Evolutionary conservation across 2,888 invertebrate species (phyloP).

Genomic region (Dasysyrphus albostriatus): DNA sequence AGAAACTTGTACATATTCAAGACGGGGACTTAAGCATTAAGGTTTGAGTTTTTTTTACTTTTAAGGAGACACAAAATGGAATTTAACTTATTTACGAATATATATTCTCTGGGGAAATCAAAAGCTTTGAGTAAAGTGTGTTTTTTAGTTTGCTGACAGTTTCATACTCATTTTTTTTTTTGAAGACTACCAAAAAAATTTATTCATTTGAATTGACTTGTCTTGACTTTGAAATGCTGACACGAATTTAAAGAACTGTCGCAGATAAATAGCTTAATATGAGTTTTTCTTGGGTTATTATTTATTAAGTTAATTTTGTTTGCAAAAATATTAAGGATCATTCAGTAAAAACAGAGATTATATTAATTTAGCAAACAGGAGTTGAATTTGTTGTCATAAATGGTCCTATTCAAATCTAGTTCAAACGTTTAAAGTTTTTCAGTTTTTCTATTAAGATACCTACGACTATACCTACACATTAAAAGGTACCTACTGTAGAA

Average conservation of each 20-base stretch:
- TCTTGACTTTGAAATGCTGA: conserved; percentile 24
- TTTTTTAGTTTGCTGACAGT: conserved; percentile 29
- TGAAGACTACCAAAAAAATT: background rate
- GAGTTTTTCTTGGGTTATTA: background rate
- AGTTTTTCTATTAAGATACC: no score
- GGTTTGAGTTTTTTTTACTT: background rate
- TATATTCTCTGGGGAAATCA: conserved; percentile 53
- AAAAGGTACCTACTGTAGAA: no score
- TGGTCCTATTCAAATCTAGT: no score
- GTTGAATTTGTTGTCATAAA: no score
- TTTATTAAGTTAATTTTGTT: background rate
- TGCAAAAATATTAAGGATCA: background rate
- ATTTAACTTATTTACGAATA: conserved; percentile 37
- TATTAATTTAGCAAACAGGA: no score
- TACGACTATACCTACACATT: no score
- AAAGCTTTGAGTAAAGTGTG: conserved; percentile 14
- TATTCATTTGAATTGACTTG: background rate
- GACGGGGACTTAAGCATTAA: conserved; percentile 1
- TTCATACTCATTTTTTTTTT: background rate
- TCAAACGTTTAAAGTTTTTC: no score
- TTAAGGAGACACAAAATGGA: conserved; percentile 15
- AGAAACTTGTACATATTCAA: background rate
- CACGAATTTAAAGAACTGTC: background rate
- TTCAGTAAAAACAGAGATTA: no score
- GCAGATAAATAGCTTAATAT: background rate